Percentiles rank a stretch among this genome's conserved stretches.
Conservation (phyloP, 2,888 invertebrate genomes). For the Brachylomia viminalis region DNA sequence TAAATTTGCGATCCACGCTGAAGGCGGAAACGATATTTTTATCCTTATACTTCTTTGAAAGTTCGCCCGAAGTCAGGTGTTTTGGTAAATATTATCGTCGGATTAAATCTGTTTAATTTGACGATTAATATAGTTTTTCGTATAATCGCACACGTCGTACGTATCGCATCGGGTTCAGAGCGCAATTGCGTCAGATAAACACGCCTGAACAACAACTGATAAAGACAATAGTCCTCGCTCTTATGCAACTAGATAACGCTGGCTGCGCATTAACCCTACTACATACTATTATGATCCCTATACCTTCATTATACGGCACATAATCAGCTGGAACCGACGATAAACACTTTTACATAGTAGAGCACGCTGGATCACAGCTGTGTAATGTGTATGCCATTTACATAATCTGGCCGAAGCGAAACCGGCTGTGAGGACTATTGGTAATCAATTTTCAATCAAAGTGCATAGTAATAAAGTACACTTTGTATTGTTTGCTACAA, state of each 20-base stretch:
- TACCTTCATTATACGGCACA: conserved; percentile 62
- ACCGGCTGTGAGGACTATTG: conserved; percentile 68
- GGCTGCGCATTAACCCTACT: conserved; percentile 77
- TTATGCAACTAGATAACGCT: conserved; percentile 86
- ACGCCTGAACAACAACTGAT: conserved; percentile 76
- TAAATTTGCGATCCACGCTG: conserved; percentile 25
- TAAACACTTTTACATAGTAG: conserved; percentile 69
- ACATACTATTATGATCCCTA: conserved; percentile 70
- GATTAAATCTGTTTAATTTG: conserved; percentile 32
- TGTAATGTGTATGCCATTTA: conserved; percentile 83
- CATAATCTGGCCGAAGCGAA: conserved; percentile 78
- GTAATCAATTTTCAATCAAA: conserved; percentile 71
- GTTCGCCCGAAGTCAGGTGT: conserved; percentile 20
- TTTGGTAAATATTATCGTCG: conserved; percentile 46
- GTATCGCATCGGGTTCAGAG: conserved; percentile 62
- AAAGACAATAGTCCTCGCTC: conserved; percentile 83
- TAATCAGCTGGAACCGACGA: conserved; percentile 62
- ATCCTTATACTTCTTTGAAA: conserved; percentile 9
- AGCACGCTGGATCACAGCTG: conserved; percentile 79
- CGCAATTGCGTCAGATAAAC: conserved; percentile 77
- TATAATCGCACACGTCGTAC: conserved; percentile 48
- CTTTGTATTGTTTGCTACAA: conserved; percentile 57
- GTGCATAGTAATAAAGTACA: conserved; percentile 62
- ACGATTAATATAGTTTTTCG: conserved; percentile 30
- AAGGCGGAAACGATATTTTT: conserved; percentile 44